These are phyloP conservation scores for Phrynocephalus guinanensis DNA, from an alignment of 2,797 vertebrate genomes.

Conservation along the genomic window DNA sequence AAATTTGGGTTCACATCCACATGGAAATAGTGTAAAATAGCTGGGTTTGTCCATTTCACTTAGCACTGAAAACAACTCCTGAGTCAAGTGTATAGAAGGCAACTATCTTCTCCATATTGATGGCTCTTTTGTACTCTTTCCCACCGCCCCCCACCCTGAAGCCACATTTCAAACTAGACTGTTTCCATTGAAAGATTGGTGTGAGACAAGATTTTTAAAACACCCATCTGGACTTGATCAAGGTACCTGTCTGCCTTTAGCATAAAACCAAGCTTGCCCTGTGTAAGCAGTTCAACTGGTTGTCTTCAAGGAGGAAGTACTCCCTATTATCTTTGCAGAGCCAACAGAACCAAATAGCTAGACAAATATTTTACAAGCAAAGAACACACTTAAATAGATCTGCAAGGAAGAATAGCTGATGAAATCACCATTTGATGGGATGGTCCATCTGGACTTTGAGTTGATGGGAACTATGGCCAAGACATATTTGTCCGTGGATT, in stretches of 20 bases:
- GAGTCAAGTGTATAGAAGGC: not conserved
- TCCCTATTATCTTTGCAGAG: constrained; percentile 10
- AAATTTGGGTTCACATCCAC: no score
- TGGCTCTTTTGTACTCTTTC: not conserved
- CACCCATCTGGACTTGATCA: not conserved
- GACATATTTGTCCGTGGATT: not conserved
- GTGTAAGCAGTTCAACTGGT: not conserved
- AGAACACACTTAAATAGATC: not conserved
- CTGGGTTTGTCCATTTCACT: not conserved
- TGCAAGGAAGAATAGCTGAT: not conserved
- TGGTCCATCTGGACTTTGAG: not conserved
- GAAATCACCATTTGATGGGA: not conserved
- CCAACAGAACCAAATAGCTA: constrained; percentile 3
- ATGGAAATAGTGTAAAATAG: not conserved
- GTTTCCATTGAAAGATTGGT: not conserved
- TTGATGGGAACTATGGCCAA: not conserved
- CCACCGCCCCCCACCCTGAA: no score
- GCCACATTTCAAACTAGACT: not conserved
- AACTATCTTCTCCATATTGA: not conserved
- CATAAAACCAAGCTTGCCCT: not conserved
- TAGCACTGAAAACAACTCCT: not conserved
- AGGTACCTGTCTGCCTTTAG: constrained; percentile 11
- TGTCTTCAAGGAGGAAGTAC: not conserved
- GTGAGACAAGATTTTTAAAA: constrained; percentile 1
- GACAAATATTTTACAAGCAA: constrained; percentile 18